Conservation (phyloP, 2,113 vertebrate genomes). For the Ptyas mucosa region DNA sequence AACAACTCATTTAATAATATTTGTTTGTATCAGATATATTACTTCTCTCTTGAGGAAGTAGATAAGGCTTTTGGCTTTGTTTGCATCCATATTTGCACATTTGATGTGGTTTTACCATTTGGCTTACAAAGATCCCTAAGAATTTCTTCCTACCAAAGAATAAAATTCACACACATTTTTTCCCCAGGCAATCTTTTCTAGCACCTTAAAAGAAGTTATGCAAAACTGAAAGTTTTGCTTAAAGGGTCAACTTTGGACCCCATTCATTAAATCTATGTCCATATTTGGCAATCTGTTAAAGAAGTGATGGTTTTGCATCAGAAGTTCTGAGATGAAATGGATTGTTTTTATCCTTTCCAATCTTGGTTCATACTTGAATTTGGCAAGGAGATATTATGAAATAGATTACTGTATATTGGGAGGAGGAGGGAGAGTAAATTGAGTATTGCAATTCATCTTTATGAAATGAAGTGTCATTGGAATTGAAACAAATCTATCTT, state of each 20-base stretch:
- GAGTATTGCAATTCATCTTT: not conserved
- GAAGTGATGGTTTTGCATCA: not conserved
- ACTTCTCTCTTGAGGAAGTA: not conserved
- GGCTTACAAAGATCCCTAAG: not conserved
- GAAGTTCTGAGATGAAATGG: not conserved
- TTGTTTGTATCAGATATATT: not conserved
- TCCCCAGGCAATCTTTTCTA: not conserved
- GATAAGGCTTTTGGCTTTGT: not conserved
- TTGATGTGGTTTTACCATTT: not conserved
- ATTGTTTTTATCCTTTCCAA: not conserved
- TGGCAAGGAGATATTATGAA: not conserved
- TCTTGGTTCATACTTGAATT: not conserved
- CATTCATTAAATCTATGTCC: not conserved
- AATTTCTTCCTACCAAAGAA: not conserved
- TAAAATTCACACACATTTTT: not conserved
- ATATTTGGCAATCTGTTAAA: not conserved
- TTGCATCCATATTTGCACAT: not conserved
- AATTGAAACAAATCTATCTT: not conserved
- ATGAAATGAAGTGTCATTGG: not conserved
- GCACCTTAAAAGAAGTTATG: not conserved
- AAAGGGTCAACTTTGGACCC: not conserved
- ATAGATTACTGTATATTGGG: not conserved
- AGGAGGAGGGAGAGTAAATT: not conserved
- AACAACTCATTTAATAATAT: not conserved
- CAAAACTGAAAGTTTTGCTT: not conserved